Conservation (phyloP, 1,140 invertebrate species). For the Cotesia vestalis region DNA sequence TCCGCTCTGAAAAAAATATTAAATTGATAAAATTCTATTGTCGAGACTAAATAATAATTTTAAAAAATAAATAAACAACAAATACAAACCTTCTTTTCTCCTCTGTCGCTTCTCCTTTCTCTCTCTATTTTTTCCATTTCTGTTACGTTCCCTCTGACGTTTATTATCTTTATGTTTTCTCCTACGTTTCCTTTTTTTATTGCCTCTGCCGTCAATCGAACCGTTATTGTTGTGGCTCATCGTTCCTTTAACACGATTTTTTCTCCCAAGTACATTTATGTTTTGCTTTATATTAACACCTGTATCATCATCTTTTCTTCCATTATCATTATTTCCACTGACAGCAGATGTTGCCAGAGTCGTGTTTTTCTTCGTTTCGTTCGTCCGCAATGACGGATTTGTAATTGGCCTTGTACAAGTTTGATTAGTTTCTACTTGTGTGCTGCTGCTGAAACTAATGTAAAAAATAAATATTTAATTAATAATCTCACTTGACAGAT, state of each 20-base stretch:
- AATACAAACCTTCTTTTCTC: conserved; percentile 45
- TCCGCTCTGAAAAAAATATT: conserved; percentile 45
- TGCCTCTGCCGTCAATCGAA: conserved; percentile 48
- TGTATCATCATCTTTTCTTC: conserved; percentile 42
- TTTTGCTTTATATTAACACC: conserved; percentile 45
- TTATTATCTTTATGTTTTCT: conserved; percentile 54
- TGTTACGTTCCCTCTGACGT: conserved; percentile 51
- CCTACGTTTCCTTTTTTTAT: conserved; percentile 55
- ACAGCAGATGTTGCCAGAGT: conserved; percentile 42
- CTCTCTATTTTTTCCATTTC: conserved; percentile 50
- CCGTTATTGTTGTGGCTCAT: conserved; percentile 34
- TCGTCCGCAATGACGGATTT: conserved; percentile 56
- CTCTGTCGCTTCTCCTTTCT: conserved; percentile 60
- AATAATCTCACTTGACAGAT: too few species aligned
- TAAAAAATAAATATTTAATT: conserved; percentile 30
- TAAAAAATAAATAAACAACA: neutral
- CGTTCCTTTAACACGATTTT: conserved; percentile 48
- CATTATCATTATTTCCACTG: conserved; percentile 47
- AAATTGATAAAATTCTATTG: conserved; percentile 10
- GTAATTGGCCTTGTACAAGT: conserved; percentile 57
- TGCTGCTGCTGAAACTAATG: conserved; percentile 45
- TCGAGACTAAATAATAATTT: neutral
- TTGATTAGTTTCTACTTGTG: conserved; percentile 56
- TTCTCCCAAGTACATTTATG: conserved; percentile 40
- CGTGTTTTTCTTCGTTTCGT: conserved; percentile 51